Base-by-base conservation (phyloP, 2,888 invertebrate genomes). In the Thecophora atra region DNA sequence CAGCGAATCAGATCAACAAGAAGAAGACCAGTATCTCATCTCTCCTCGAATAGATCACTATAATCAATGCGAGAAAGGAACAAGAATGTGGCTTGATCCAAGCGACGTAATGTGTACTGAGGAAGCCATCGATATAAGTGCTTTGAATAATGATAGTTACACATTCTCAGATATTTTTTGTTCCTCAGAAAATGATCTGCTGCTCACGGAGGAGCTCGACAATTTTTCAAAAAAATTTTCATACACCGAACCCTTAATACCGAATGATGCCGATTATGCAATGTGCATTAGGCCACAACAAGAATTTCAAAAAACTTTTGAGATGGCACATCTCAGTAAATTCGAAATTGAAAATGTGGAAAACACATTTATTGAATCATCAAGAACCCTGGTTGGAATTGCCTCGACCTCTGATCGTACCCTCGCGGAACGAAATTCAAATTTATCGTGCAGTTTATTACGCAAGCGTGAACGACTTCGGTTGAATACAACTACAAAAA, bases 391-490 rank as follows among this genome's bases (percentile, higher is more conserved):
- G 11, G 11, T n/a, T 6, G n/a, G 42, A 15, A 67, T 15, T 42
- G 21, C 4, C 21, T 66, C 30, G 17, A 52, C 2, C 26, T 17
- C 21, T 15, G 21, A 21, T n/a, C 7, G n/a, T 64, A 5, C 26
- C 19, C 15, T n/a, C 26, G n/a, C 17, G 7, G 51, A 66, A 54
- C 47, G 65, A 7, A 65, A 19, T 47, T 74, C 54, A 63, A 58
- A 21, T 42, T 72, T 17, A n/a, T 54, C 66, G 52, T 60, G 28
- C 56, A 15, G 70, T n/a, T 75, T 78, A 70, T 65, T 74, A 17
- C 72, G 71, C 17, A 81, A 82, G 54, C 78, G 80, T 47, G 72
- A 65, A 42, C 77, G 75, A 13, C 72, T 79, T 11, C 15, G 62
- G 7, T 66, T 81, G 47, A 67, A 74, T 63, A 75, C 79, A 51